Conservation (phyloP, 2,113 vertebrate species). For the Misgurnus mizolepis region DNA sequence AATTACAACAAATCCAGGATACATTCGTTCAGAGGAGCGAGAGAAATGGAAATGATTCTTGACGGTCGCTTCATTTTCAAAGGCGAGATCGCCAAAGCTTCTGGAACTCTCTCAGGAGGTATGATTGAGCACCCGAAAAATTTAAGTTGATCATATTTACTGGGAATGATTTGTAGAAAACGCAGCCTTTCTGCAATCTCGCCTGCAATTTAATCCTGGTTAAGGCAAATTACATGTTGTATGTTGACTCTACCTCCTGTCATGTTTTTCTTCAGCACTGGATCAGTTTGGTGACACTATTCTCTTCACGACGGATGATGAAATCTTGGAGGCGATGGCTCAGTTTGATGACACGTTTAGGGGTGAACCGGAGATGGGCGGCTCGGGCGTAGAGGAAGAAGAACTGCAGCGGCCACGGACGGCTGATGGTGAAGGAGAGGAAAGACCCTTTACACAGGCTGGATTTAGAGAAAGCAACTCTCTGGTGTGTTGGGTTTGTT, state of each 20-base stretch:
- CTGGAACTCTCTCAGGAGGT: slow-evolving; percentile 91
- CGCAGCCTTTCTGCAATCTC: too few species aligned
- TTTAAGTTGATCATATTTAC: not conserved
- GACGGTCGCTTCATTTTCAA: slow-evolving; percentile 86
- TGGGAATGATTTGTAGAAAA: not conserved
- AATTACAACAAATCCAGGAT: slow-evolving; percentile 99
- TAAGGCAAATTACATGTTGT: too few species aligned
- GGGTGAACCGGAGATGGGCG: slow-evolving; percentile 65
- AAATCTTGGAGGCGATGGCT: slow-evolving; percentile 93
- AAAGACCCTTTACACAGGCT: slow-evolving; percentile 89
- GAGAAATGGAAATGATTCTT: slow-evolving; percentile 86
- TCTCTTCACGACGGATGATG: slow-evolving; percentile 92
- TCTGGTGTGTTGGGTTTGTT: slow-evolving; percentile 56
- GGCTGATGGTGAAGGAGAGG: slow-evolving; percentile 86
- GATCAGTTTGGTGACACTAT: slow-evolving; percentile 98
- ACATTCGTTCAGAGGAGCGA: slow-evolving; percentile 91
- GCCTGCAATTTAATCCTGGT: too few species aligned
- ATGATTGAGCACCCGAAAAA: slow-evolving; percentile 41
- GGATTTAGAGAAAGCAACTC: slow-evolving; percentile 73
- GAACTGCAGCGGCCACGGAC: slow-evolving; percentile 86
- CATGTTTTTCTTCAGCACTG: slow-evolving; percentile 70
- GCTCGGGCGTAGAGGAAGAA: slow-evolving; percentile 73
- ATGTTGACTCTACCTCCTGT: not conserved
- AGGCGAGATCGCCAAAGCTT: slow-evolving; percentile 97
- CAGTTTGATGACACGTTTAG: slow-evolving; percentile 83